Conservation (phyloP, 2,113 vertebrate genomes). For the Cyanoderma ruficeps region DNA sequence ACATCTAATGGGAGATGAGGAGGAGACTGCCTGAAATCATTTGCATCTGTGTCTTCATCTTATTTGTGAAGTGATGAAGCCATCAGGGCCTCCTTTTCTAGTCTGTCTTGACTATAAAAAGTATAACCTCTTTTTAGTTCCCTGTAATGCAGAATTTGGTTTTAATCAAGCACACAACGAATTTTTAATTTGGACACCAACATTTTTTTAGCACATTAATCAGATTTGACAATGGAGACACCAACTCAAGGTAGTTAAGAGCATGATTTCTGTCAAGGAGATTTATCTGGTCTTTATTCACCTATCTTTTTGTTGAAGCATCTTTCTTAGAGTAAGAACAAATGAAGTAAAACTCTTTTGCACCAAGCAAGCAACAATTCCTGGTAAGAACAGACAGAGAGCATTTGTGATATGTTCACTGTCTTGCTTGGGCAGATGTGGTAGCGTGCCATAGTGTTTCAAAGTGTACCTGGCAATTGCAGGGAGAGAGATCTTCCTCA, state of each 20-base stretch:
- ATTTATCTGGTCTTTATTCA: background rate
- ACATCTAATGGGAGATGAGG: background rate
- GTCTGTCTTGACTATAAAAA: background rate
- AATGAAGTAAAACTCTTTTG: background rate
- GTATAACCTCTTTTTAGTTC: background rate
- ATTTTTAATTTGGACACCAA: background rate
- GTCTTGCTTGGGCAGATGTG: background rate
- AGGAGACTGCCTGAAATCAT: background rate
- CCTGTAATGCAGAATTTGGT: background rate
- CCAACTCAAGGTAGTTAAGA: background rate
- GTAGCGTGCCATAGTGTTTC: background rate
- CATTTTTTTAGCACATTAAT: background rate
- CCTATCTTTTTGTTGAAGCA: background rate
- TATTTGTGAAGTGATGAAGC: background rate
- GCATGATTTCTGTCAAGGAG: background rate
- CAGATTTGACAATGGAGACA: background rate
- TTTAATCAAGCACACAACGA: background rate
- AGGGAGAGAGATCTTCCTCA: background rate
- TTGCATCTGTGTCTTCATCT: background rate
- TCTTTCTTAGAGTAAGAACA: background rate
- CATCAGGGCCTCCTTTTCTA: background rate
- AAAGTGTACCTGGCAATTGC: background rate
- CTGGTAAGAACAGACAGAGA: background rate
- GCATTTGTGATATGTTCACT: background rate
- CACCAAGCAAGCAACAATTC: background rate